Base-by-base conservation (phyloP, 1,140 invertebrate species). In the Pantala flavescens region DNA sequence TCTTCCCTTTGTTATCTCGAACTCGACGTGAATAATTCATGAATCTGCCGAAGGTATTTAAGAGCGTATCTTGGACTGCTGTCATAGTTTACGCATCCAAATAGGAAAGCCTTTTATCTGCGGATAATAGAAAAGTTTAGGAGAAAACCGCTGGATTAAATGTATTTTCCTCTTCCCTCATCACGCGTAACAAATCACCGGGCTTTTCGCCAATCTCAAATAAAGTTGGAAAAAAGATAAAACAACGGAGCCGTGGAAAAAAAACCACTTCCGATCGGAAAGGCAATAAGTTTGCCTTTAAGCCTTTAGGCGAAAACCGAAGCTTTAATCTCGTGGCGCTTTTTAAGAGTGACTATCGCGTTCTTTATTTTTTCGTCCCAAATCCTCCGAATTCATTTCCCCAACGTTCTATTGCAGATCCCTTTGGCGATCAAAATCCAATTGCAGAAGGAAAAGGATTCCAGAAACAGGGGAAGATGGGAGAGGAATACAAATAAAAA, bases 281-380 rank as follows among this genome's bases (percentile, higher is more conserved):
- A 63, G 49, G 49, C 49, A 63, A 63, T 63, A 63, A 63, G 49
- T 63, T 63, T 63, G 16, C 49, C 49, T 63, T 21, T 19, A 63
- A 63, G 49, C 49, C 16, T 63, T 7, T 63, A 63, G 49, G 49
- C 3, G 49, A 21, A 63, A 63, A 63, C 16, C 49, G 49, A 63
- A 63, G n/a, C 49, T 63, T 63, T 63, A 63, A 63, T 63, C 49
- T 63, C n/a, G 49, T 63, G n/a, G 49, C 49, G 49, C 49, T 63
- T 63, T 63, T 63, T 63, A 63, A 63, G 49, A 63, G 16, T 63
- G 28, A 63, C 16, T 63, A 63, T 63, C 49, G 16, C 49, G 5
- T 63, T 16, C n/a, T 63, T 63, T 63, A 19, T 63, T 63, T 63
- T 63, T 21, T 21, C 49, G n/a, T 63, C n/a, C 49, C 49, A 63